Evolutionary conservation across 1,140 invertebrate species (phyloP), one percentile per base, ranked within the genome.

Genomic region (Solenopsis invicta): DNA sequence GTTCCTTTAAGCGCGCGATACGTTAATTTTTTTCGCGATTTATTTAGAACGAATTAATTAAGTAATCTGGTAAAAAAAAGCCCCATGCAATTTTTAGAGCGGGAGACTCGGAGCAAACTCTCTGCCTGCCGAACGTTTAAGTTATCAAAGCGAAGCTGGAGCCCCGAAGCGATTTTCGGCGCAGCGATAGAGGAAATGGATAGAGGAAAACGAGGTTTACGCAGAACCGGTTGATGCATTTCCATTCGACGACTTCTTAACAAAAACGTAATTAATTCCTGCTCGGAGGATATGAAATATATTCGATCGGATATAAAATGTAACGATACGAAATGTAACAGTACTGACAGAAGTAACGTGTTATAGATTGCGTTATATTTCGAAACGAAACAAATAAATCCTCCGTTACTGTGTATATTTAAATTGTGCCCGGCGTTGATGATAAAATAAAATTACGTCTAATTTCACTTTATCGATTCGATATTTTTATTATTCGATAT

Each of bases 111-210:
- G 24, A 66, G 50, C 16, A 72, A 61, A 61, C 12, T 18, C 48
- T 74, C 48, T 34, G 54, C 54, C 41, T 37, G 69, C 45, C 54
- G 54, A 74, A 69, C 69, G 80, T 37, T 84, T 84, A 84, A 84
- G 67, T 69, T 50, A 62, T 74, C 80, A 84, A 84, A 84, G 80
- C 41, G 54, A 84, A 74, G 78, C 59, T 82, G 78, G 24, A 74
- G 13, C 69, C 80, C 80, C 56, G 56, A 74, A 84, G 80, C 80
- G 80, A 34, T 84, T 84, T 84, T 74, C 80, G 52, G 80, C 24
- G 18, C 18, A 74, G 54, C 67, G 41, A 41, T 41, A 41, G 41
- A 8, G 41, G 41, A 41, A 48, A 74, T 72, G 52, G 50, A 48
- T 74, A 50, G 66, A 72, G 80, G 24, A 21, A 61, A 82, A 69